These are phyloP conservation scores for Styela clava DNA, from an alignment of 23 tunicate species.

Conservation along the genomic window DNA sequence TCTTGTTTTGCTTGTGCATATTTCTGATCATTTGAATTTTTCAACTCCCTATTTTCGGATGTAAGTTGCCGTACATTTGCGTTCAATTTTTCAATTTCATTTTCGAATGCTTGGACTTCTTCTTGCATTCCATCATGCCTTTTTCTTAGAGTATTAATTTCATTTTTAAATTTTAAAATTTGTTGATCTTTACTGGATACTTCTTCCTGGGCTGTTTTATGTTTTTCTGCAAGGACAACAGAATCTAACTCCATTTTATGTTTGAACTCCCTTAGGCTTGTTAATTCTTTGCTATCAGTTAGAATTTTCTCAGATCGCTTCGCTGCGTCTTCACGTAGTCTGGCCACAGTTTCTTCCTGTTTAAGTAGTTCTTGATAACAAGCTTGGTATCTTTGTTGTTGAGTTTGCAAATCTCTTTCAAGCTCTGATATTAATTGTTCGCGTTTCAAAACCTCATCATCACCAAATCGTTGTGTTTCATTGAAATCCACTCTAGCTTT, in stretches of 20 bases:
- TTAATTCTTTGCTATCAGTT: constrained; percentile 47
- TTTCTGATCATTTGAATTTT: constrained; percentile 42
- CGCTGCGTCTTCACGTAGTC: constrained; percentile 48
- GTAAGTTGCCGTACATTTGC: constrained; percentile 36
- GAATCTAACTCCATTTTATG: constrained; percentile 79
- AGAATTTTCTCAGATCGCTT: constrained; percentile 56
- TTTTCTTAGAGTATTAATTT: constrained; percentile 50
- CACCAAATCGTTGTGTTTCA: constrained; percentile 59
- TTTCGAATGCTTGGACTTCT: constrained; percentile 61
- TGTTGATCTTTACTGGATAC: constrained; percentile 68
- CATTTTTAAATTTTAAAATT: constrained; percentile 61
- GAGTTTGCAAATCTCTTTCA: constrained; percentile 44
- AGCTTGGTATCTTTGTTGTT: constrained; percentile 67
- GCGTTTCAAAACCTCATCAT: constrained; percentile 67
- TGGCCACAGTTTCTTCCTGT: constrained; percentile 61
- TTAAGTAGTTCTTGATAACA: constrained; percentile 68
- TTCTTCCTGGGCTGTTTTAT: constrained; percentile 91
- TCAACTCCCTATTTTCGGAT: constrained; percentile 29
- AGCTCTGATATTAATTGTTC: constrained; percentile 41
- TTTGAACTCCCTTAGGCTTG: constrained; percentile 58
- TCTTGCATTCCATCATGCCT: constrained; percentile 75
- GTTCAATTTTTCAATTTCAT: constrained; percentile 59
- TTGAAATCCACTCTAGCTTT: constrained; percentile 66
- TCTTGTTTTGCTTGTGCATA: constrained; percentile 57
- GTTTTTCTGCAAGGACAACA: constrained; percentile 65